Evolutionary conservation across 35 echinoderm and acorn worm species (phyloP), one percentile per base, ranked within the genome.

Genomic region (Amphiura filiformis): DNA sequence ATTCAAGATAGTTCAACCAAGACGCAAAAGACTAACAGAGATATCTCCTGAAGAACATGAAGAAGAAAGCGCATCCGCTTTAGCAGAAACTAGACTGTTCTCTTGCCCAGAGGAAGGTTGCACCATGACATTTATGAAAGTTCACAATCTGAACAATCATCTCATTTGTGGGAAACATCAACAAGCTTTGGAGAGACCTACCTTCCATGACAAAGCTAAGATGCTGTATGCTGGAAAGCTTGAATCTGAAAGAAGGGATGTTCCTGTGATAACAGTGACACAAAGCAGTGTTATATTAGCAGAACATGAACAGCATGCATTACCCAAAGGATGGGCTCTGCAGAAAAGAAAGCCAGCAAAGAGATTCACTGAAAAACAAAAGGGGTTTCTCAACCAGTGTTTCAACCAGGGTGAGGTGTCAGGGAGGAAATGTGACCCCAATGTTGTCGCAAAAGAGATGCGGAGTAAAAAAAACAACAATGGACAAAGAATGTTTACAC

Each of bases 391-490:
- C 17, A 38, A 82, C 4, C n/a, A 47, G 41, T 39, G 31, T 34
- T 82, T 40, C 32, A 38, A 42, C 30, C 0, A 39, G 36, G 80
- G 80, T 15, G 80, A 82, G 38, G 34, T n/a, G 41, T 39, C 0
- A 35, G 80, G 80, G 20, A 39, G 20, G 17, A 82, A 82, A 82
- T 0, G 36, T 11, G 80, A 82, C 22, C 80, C 80, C 20, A 39
- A n/a, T n/a, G 36, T 40, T 82, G 80, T 82, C 41, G 34, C 80
- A 82, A 82, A 82, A 82, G 80, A 82, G 31, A 82, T 82, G 36
- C 36, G 39, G 31, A 82, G n/a, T 28, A 82, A 47, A n/a, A 82
- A 82, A 2, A 39, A 42, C 36, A 82, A 31, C 32, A 31, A 82
- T 22, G 80, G 36, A 42, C 32, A 82, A 23, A 82, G 23, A 47